Base-by-base conservation (phyloP, 2,113 vertebrate genomes). In the Cebidichthys violaceus region DNA sequence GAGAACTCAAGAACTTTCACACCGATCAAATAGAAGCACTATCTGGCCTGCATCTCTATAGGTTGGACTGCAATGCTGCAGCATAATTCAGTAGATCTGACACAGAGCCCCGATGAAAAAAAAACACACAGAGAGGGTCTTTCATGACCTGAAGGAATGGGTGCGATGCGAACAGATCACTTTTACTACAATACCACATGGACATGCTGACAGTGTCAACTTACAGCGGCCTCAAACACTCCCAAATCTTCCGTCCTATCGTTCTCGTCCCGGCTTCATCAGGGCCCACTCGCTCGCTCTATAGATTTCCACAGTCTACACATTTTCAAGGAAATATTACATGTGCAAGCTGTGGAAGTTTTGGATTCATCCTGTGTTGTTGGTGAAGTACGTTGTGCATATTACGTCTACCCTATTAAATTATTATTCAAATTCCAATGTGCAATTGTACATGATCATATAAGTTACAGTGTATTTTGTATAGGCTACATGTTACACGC, bases 381-480 rank as follows among this genome's bases (percentile, higher is more conserved):
- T 55, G 52, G 52, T 55, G 13, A 66, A 66, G 15, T 17, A 67
- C n/a, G 39, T 64, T 64, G 20, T 66, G 62, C 22, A 41, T 54
- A n/a, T 13, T 27, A 11, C 24, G 54, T 24, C 10, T 4, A 55
- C 54, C 2, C 10, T 55, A 55, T 24, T 24, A 4, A 24, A n/a
- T 27, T 57, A 55, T 57, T 57, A 57, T 24, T 57, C 20, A 52
- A 22, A 17, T 18, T 9, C 50, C 20, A 20, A 52, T 52, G 50
- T 22, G 35, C 11, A 65, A 41, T 4, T 41, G 10, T 27, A 24
- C 4, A 13, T n/a, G 13, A 24, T 66, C 15, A 24, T 41, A 66
- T 17, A 43, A 9, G 7, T 27, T 8, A 50, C 6, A 52, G 22
- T 24, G 22, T 24, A 7, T 41, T 41, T 24, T 41, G 14, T 18